Evolutionary conservation across 2,797 vertebrate species (phyloP).

Genomic region (Enteromius thamalakanensis): DNA sequence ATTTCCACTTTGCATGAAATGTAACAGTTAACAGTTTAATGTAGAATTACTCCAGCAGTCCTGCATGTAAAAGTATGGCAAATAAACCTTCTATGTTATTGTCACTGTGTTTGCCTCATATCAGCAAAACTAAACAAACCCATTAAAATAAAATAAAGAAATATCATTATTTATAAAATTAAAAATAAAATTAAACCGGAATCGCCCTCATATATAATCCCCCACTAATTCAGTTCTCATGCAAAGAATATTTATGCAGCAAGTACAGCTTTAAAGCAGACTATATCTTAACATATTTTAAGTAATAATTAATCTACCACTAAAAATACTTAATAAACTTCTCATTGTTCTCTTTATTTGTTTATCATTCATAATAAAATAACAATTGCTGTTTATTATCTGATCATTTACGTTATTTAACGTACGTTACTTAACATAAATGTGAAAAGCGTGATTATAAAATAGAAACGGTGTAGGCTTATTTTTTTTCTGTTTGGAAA

Average conservation of each 20-base stretch:
- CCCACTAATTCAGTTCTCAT: not conserved
- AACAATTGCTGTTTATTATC: not conserved
- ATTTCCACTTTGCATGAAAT: slow-evolving; percentile 85
- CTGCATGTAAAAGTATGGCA: slow-evolving; percentile 91
- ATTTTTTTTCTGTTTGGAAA: not conserved
- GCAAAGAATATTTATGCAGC: not conserved
- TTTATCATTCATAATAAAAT: not conserved
- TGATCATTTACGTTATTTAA: not conserved
- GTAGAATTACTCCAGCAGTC: slow-evolving; percentile 85
- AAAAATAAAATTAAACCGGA: not conserved
- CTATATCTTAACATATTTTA: not conserved
- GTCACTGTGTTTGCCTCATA: slow-evolving; percentile 57
- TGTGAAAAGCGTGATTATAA: too few species aligned
- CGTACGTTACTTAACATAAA: not conserved
- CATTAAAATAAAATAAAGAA: not conserved
- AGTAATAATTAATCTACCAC: not conserved
- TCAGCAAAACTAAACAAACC: not conserved
- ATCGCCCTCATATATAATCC: not conserved
- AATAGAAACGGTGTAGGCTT: not conserved
- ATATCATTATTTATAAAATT: too few species aligned
- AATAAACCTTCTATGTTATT: slow-evolving; percentile 81
- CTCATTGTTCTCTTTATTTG: not conserved
- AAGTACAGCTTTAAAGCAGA: not conserved
- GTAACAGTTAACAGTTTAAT: slow-evolving; percentile 84
- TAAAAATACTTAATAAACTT: not conserved